Base-by-base conservation (phyloP, 2,113 vertebrate species). In the Illadopsis cleaveri region DNA sequence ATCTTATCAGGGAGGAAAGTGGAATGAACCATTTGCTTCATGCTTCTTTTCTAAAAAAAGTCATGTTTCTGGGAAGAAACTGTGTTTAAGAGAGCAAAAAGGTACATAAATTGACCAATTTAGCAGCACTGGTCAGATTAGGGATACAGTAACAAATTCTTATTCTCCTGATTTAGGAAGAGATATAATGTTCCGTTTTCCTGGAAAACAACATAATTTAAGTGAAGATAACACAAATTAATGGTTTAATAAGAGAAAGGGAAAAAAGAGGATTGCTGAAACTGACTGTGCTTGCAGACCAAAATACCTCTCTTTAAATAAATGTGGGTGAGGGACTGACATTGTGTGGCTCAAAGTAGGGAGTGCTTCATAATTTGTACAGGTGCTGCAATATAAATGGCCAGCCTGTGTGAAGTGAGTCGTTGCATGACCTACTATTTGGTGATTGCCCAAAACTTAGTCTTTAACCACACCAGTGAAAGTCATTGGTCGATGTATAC, bases 81-180 rank as follows among this genome's bases (percentile, higher is more conserved):
- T 73, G 20, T 78, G 50, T 62, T 88, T 80, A 70, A 85, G 35
- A 91, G 33, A 66, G 62, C 42, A 90, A 66, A 76, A 88, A 82
- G 38, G 51, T 88, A 70, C 71, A 90, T 94, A 95, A 96, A 91
- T 95, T 77, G 75, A 91, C 87, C 24, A 78, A 58, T 93, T 93
- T 96, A 94, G 85, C 54, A 90, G 42, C 38, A 33, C 15, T 40
- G 15, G 79, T 91, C 75, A 78, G 66, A 64, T 89, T 48, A 93
- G 58, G 45, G 54, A 80, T 73, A n/a, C 42, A 62, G 38, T 80
- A 85, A 94, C 15, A 85, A 88, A 85, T 42, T 86, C 37, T 50
- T 87, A 35, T 44, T 93, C 51, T 91, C 62, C 40, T 62, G 60
- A 94, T 94, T 85, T 82, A 83, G 50, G 58, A 65, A 87, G 38